Evolutionary conservation across 2,888 invertebrate species (phyloP).

Genomic region (Eupithecia exiguata): DNA sequence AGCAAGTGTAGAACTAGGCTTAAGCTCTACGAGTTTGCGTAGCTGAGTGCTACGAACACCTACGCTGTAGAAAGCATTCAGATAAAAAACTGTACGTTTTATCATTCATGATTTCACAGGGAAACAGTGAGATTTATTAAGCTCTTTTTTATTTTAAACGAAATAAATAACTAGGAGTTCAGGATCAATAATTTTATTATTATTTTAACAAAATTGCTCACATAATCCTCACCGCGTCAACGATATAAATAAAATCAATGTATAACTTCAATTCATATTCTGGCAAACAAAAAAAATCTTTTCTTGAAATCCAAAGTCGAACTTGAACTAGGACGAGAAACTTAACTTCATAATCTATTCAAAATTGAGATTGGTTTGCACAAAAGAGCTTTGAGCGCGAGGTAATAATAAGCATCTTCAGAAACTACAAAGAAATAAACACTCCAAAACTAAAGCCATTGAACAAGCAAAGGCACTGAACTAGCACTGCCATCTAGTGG

Average conservation of each 20-base stretch:
- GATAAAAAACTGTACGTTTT: too few relatives aligned
- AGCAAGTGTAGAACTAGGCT: background rate
- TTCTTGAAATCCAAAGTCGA: background rate
- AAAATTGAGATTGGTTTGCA: conserved; percentile 14
- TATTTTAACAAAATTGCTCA: too few relatives aligned
- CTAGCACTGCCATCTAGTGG: conserved; percentile 25
- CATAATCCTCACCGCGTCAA: background rate
- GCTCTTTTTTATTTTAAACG: too few relatives aligned
- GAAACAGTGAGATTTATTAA: too few relatives aligned
- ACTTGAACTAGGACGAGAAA: background rate
- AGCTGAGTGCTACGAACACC: background rate
- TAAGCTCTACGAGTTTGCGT: background rate
- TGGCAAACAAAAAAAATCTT: too few relatives aligned
- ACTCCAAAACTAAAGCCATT: background rate
- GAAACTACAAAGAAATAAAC: background rate
- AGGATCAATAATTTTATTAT: too few relatives aligned
- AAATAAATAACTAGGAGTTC: too few relatives aligned
- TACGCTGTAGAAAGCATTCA: conserved; percentile 1
- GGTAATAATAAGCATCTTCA: conserved; percentile 13
- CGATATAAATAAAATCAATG: background rate
- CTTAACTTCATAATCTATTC: background rate
- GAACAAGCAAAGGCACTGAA: background rate
- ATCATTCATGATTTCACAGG: too few relatives aligned
- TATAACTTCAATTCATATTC: background rate
- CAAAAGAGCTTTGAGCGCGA: conserved; percentile 21